Base-by-base conservation (phyloP, 2,888 invertebrate genomes). In the Baccha elongata region DNA sequence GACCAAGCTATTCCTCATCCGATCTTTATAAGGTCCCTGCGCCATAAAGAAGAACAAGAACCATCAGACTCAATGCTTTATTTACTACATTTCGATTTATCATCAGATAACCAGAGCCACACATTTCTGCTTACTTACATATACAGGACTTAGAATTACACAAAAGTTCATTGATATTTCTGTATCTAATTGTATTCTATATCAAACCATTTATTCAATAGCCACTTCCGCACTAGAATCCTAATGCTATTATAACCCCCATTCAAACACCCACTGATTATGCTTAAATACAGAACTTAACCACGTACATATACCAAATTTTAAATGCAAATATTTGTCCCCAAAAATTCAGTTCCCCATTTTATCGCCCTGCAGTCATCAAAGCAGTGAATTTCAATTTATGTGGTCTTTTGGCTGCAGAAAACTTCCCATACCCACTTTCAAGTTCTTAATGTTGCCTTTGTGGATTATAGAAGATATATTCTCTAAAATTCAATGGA, bases 291-390 rank as follows among this genome's bases (percentile, higher is more conserved):
- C 50, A 74, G 55, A 69, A 80, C 60, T 60, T 67, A 65, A n/a
- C 71, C 65, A 53, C 64, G 21, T n/a, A 3, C n/a, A 6, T 23
- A 8, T 69, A 64, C 69, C 46, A 64, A 81, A 75, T 75, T 81
- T 65, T 60, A n/a, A 69, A 81, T 81, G 81, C 81, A 81, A 81
- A 81, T 81, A 67, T 76, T 76, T 76, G 71, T 60, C 40, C 53
- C 48, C 11, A 29, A 53, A 46, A 69, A 55, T 15, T 8, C 50
- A n/a, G n/a, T n/a, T n/a, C 67, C 52, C 35, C 42, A 32, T 58
- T 53, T 42, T 15, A 13, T 23, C 21, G 26, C 8, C 40, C 8
- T 4, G 15, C 23, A 15, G 23, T 7, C 11, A 21, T 11, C 42
- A 23, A 11, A 13, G 40, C 8, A 35, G 19, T 35, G 29, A 21